phyloP scores from a whole-genome alignment of 2,888 invertebrate species.

The Luperina testacea region DNA sequence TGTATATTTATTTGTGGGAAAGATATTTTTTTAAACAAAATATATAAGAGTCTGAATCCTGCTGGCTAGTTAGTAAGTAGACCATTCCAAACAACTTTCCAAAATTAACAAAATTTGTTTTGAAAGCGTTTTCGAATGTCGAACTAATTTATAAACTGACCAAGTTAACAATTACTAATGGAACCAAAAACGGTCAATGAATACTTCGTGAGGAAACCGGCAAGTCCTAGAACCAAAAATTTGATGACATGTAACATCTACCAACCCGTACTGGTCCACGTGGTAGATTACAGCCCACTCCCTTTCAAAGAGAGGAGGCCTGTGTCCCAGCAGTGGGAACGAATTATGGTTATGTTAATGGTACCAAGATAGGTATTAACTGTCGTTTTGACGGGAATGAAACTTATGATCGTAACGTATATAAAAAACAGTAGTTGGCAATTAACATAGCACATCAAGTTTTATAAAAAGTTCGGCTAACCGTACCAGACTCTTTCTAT shows the following conservation, averaged over 20 bases:
- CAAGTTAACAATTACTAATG: not conserved
- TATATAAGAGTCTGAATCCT: not conserved
- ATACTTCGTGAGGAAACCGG: not conserved
- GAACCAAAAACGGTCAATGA: not conserved
- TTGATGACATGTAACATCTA: not conserved
- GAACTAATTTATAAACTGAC: not conserved
- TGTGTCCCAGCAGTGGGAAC: not conserved
- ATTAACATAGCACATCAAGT: not conserved
- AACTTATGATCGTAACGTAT: not conserved
- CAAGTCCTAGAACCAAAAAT: not conserved
- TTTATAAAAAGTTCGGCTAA: not conserved
- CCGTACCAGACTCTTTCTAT: not conserved
- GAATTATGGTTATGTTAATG: not conserved
- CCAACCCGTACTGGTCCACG: not conserved
- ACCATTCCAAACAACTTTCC: not conserved
- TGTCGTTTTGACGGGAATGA: not conserved
- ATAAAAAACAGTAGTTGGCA: not conserved
- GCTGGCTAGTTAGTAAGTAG: not conserved
- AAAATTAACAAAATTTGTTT: not conserved
- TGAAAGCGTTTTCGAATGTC: not conserved
- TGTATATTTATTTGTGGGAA: not conserved
- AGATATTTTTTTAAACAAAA: not conserved
- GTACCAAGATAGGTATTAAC: not conserved
- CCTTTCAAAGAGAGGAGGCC: not conserved
- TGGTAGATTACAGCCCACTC: too few relatives aligned